These are phyloP conservation scores for Holotrichia oblita DNA, from an alignment of 1,140 invertebrate genomes.

Conservation along the genomic window DNA sequence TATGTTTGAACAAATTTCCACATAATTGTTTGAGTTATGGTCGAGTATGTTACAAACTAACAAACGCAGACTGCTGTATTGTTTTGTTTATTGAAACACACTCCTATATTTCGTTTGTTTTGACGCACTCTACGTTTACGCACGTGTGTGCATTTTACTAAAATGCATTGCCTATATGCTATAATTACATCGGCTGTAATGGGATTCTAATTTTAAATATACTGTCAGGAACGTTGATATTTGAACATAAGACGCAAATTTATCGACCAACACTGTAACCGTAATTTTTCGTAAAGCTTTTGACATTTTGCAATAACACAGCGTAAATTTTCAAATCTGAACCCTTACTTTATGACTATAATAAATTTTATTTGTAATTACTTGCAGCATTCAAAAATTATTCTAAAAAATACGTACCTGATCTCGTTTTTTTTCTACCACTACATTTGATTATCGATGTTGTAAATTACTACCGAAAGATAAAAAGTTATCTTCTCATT, in stretches of 20 bases:
- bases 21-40: background rate
- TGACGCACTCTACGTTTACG: background rate
- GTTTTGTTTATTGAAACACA: background rate
- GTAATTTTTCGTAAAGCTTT: background rate
- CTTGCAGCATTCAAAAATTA: too few relatives aligned
- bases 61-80: background rate
- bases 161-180: constrained; percentile 6
- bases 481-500: too few relatives aligned
- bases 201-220: constrained; percentile 8
- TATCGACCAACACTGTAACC: background rate
- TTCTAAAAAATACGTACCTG: too few relatives aligned
- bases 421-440: too few relatives aligned
- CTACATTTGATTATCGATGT: too few relatives aligned
- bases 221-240: background rate
- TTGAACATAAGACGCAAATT: constrained; percentile 11
- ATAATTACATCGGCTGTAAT: constrained; percentile 1
- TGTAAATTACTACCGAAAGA: too few relatives aligned
- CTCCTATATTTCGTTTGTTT: background rate
- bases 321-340: too few relatives aligned
- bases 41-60: background rate
- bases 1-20: background rate
- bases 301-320: background rate
- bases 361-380: too few relatives aligned
- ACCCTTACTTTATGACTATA: too few relatives aligned
- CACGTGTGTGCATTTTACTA: background rate